A percentile compares a stretch with the other conserved stretches of the same genome.
Conservation (phyloP, 2,888 invertebrate species). For the Trissolcus japonicus region DNA sequence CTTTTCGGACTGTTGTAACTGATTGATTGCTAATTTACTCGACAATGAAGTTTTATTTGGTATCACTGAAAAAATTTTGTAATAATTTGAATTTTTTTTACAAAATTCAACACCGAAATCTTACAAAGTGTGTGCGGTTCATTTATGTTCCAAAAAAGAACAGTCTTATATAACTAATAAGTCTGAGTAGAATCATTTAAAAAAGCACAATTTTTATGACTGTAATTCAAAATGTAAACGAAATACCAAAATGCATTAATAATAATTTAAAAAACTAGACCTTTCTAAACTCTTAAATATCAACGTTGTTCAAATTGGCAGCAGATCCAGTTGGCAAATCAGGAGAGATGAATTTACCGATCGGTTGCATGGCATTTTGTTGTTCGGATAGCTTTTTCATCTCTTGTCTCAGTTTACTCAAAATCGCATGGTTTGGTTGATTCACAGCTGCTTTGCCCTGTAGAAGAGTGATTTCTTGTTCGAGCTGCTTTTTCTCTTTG, state of each 20-base stretch:
- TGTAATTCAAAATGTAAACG: background rate
- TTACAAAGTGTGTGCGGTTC: no score
- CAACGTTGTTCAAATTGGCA: conserved; percentile 87
- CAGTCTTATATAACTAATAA: background rate
- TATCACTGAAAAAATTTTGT: no score
- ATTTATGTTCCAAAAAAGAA: background rate
- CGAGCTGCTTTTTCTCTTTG: conserved; percentile 93
- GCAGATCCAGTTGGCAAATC: conserved; percentile 84
- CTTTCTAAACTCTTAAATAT: conserved; percentile 77
- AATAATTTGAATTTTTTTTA: no score
- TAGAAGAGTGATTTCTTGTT: conserved; percentile 93
- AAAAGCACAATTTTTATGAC: background rate
- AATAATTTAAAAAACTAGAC: background rate
- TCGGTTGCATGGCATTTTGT: conserved; percentile 77
- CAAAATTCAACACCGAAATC: no score
- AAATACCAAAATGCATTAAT: background rate
- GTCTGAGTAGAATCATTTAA: background rate
- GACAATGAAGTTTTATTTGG: no score
- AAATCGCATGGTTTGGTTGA: conserved; percentile 93
- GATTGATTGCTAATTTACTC: no score
- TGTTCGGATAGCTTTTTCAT: conserved; percentile 86
- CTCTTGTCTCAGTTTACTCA: conserved; percentile 89
- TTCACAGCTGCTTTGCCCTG: conserved; percentile 92
- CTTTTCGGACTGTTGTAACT: no score
- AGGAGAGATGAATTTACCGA: conserved; percentile 81